Conservation (phyloP, 1,140 invertebrate species). For the Heliconius melpomene region DNA sequence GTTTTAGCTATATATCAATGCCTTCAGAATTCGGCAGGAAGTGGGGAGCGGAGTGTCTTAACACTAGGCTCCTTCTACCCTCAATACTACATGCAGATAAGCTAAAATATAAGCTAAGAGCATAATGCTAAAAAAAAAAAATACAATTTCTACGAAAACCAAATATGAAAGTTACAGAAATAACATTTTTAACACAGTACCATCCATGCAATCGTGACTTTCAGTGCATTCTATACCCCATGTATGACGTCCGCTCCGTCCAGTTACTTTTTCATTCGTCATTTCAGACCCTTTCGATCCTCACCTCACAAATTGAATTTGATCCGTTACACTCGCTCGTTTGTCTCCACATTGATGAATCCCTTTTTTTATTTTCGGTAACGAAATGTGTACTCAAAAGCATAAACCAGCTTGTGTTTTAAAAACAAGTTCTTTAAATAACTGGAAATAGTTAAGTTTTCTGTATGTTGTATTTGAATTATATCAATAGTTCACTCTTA, state of each 20-base stretch:
- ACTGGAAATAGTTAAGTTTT: background rate
- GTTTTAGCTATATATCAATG: no score
- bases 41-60: no score
- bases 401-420: conserved; percentile 32
- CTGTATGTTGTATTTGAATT: background rate
- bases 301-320: conserved; percentile 76
- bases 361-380: conserved; percentile 53
- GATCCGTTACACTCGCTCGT: conserved; percentile 71
- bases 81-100: no score
- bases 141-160: background rate
- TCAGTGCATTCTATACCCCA: conserved; percentile 31
- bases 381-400: conserved; percentile 47
- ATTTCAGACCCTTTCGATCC: conserved; percentile 71
- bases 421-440: background rate
- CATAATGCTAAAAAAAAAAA: background rate
- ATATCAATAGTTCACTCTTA: no score
- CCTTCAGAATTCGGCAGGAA: no score
- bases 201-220: conserved; percentile 32
- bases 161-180: background rate
- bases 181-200: background rate
- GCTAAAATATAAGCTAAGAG: no score
- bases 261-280: conserved; percentile 54
- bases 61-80: no score
- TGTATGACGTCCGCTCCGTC: conserved; percentile 36
- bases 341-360: conserved; percentile 68